Base-by-base conservation (phyloP, 2,113 vertebrate genomes). In the Dinomys branickii region DNA sequence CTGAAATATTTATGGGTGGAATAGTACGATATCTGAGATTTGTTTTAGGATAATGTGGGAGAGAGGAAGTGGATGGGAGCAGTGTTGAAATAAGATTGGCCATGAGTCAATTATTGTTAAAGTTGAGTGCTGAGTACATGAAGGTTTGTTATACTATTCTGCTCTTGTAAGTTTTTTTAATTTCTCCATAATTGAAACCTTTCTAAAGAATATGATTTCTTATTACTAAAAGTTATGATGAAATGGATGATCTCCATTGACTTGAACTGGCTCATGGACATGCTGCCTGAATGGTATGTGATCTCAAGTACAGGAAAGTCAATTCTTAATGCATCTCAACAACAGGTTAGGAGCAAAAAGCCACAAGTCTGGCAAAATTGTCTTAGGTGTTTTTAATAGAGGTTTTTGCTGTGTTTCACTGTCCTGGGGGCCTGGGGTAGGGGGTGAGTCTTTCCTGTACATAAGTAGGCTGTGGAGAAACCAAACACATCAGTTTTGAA, bases 1-100 rank as follows among this genome's bases (percentile, higher is more conserved):
- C 59, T 93, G 95, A 94, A 90, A 93, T 88, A 93, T 95, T 95
- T 95, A 65, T 93, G 94, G 44, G 9, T 58, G 81, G 67, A 95
- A 83, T 58, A 22, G 75, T 91, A 44, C 41, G 54, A 11, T 85
- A 38, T 80, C 67, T 96, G 61, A 24, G 50, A 56, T 93, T 78
- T 95, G 85, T 88, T 80, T 91, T 65, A 50, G 85, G 88, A 85
- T 81, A 83, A 44, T 10, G 59, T 33, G 54, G 47, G 58, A 85
- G 30, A 89, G 26, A 97, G 96, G 96, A 95, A 97, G 50, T 91
- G 11, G 75, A 59, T 81, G 33, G 83, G 56, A 47, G 52, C 0
- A 28, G 58, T 83, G 63, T 47, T 94, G 96, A 96, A 73, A 83
- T 16, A 82, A 52, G 41, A 90, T 28, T 96, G 96, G 88, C 96